Base-by-base conservation (phyloP, 1,140 invertebrate genomes). In the Myzus persicae region DNA sequence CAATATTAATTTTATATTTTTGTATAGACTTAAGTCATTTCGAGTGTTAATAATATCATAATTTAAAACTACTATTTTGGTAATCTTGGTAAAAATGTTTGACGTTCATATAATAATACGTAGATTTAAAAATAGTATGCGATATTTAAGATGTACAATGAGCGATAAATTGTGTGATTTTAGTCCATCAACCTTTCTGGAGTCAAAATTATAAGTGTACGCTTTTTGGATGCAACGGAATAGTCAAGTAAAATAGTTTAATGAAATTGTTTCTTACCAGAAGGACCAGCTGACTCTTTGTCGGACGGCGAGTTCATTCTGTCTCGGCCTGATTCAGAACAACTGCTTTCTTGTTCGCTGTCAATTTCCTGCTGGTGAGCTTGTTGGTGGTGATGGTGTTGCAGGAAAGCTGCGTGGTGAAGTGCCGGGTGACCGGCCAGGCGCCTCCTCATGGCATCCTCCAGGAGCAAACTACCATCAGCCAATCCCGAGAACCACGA, bases 391-490 rank as follows among this genome's bases (percentile, higher is more conserved):
- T 88, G 91, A 90, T 93, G 94, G 91, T 93, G 93, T 44, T 94
- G 94, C 44, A 94, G 92, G 90, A 94, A 94, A 31, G 94, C 91
- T 18, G 91, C 91, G 81, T 93, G 93, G 67, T 94, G 93, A 26
- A 94, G 93, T 22, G 93, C 91, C 48, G 94, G 94, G 54, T 93
- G 90, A 40, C 87, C 93, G 2, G 94, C 94, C 22, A 94, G 42
- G 40, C 94, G 93, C 11, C 94, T 91, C 31, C 94, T 93, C 94
- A 94, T 94, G 9, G 93, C 94, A 82, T 94, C 94, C 31, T 95
- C 94, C 96, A 94, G 94, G 96, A 94, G 94, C 96, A 95, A 36
- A 93, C 94, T 93, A 94, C 94, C 82, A 93, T 94, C 85, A 7
- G 84, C 93, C n/a, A 93, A 36, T 38, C 88, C 93, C 20, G 93